Evolutionary conservation across 2,888 invertebrate species (phyloP).

Genomic region (Caenorhabditis sp.): DNA sequence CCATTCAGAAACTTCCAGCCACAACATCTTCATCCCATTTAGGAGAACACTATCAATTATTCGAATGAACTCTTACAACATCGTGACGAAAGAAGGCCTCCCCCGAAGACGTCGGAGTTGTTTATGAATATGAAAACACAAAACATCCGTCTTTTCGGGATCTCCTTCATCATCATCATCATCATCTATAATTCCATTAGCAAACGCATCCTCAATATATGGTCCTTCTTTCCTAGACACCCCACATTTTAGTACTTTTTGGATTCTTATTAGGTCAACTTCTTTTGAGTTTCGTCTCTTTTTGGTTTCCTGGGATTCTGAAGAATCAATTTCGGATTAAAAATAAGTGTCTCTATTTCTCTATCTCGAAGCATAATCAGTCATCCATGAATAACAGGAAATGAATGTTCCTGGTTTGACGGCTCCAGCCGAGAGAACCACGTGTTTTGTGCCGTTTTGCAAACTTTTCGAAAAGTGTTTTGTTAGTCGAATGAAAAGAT

Average conservation of each 20-base stretch:
- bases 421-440: not conserved
- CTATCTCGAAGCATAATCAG: constrained; percentile 8
- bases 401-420: constrained; percentile 39
- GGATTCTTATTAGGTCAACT: constrained; percentile 7
- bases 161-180: constrained; percentile 43
- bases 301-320: not conserved
- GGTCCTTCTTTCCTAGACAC: not conserved
- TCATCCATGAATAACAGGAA: constrained; percentile 44
- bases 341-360: not conserved
- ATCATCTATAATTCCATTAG: constrained; percentile 58
- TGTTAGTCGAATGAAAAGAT: constrained; percentile 9
- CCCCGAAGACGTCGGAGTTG: constrained; percentile 20
- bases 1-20: no score
- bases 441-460: constrained; percentile 12
- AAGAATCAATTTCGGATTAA: not conserved
- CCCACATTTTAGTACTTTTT: constrained; percentile 11
- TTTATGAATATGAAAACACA: constrained; percentile 8
- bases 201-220: constrained; percentile 36
- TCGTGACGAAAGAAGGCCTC: constrained; percentile 12
- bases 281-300: not conserved
- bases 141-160: constrained; percentile 9
- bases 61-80: not conserved
- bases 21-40: not conserved
- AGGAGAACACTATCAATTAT: not conserved
- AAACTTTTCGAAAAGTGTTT: constrained; percentile 27